Base-by-base conservation (phyloP, 2,797 vertebrate genomes). In the Pelodytes ibericus region DNA sequence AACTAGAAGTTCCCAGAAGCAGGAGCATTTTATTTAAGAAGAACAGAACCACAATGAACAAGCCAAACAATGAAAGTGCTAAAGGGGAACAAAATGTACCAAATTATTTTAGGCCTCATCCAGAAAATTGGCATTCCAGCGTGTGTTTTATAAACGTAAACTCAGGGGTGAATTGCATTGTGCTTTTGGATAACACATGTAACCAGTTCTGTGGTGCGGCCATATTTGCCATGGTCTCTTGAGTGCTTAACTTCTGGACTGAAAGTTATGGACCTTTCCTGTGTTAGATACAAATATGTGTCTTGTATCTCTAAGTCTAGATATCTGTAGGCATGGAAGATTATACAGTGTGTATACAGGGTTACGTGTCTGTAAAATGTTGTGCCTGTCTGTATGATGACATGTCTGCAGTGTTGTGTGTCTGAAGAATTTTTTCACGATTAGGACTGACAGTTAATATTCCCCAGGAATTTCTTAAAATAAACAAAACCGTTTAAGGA, bases 401-500 rank as follows among this genome's bases (percentile, higher is more conserved):
- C 53, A 18, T 26, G 51, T 36, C 13, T 22, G 29, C 15, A 69
- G 16, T 16, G 27, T 15, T 3, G 33, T 22, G 18, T 57, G 31
- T 41, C 24, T 59, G 16, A 59, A 59, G 16, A 10, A 41, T 59
- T 67, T n/a, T 27, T 5, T 59, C 15, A 4, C 59, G 29, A 25
- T 22, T 26, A 3, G 64, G 44, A 9, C 25, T 20, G 64, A 29
- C 26, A 1, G 29, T 6, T 5, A 71, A 71, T 44, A 59, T 59
- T 61, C 44, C 20, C 22, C 2, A 39, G 64, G 56, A 75, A 75
- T 68, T 27, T 68, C 57, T n/a, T 75, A 68, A 60, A 68, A 68
- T 75, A 75, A 67, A 75, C 51, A 60, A 66, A 68, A 68, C 64
- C 30, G 22, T 61, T 25, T 59, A 75, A 68, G 57, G 64, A 51